phyloP scores from a whole-genome alignment of 2,888 invertebrate genomes.

The Lymantria dispar region DNA sequence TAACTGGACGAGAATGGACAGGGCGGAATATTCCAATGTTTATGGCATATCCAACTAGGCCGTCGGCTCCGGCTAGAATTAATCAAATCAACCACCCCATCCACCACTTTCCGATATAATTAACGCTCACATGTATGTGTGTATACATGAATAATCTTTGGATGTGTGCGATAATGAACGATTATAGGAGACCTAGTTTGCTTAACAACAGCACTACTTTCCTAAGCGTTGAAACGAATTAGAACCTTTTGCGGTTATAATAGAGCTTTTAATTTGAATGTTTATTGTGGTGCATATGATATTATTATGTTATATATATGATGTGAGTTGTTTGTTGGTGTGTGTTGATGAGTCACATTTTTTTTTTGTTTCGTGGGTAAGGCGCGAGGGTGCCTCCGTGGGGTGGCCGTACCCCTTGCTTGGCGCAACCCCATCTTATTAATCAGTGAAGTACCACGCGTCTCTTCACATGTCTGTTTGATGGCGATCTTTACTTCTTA shows the following conservation, averaged over 20 bases:
- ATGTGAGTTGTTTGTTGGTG: conserved; percentile 63
- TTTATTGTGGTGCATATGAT: conserved; percentile 44
- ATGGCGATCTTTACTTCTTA: conserved; percentile 63
- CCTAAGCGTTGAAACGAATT: conserved; percentile 24
- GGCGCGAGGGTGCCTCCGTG: conserved; percentile 75
- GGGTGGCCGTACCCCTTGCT: conserved; percentile 76
- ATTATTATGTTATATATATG: conserved; percentile 43
- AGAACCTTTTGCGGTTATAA: conserved; percentile 54
- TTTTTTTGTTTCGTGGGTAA: conserved; percentile 82
- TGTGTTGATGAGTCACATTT: conserved; percentile 84
- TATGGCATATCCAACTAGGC: conserved; percentile 73
- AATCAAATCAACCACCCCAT: conserved; percentile 81
- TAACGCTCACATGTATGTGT: conserved; percentile 77
- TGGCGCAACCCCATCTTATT: conserved; percentile 81
- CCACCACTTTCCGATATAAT: conserved; percentile 82
- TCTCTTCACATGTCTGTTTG: conserved; percentile 79
- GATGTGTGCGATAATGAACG: conserved; percentile 80
- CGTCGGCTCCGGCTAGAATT: conserved; percentile 75
- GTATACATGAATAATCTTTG: conserved; percentile 65
- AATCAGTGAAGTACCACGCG: conserved; percentile 81
- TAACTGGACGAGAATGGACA: conserved; percentile 48
- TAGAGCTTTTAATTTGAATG: conserved; percentile 67
- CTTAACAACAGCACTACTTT: conserved; percentile 58
- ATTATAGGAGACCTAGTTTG: conserved; percentile 76
- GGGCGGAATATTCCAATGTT: conserved; percentile 73